A percentile compares a stretch with the other conserved stretches of the same genome.
Conservation (phyloP, 2,113 vertebrate genomes). For the Jacana jacana region DNA sequence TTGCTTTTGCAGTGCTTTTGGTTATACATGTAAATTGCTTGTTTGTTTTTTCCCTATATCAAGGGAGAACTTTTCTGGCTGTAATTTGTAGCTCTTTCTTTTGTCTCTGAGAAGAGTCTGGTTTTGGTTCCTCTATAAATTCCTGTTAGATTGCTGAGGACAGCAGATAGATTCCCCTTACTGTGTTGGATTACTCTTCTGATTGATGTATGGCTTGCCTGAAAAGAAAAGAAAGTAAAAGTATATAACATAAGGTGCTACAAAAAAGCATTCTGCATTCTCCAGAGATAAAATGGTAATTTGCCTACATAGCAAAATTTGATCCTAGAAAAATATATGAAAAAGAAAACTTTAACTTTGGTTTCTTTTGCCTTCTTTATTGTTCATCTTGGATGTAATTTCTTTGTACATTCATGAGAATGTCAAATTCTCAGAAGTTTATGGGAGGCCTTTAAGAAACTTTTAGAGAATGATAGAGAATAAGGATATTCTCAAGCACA, state of each 20-base stretch:
- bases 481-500: not conserved
- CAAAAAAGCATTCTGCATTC: not conserved
- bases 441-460: not conserved
- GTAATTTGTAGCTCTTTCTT: not conserved
- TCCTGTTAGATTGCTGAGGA: not conserved
- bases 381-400: not conserved
- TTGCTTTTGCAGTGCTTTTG: not conserved
- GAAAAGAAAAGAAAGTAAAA: not conserved
- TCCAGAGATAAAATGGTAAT: not conserved
- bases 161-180: not conserved
- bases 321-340: not conserved
- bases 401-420: not conserved
- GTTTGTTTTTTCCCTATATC: not conserved
- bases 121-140: not conserved
- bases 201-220: not conserved
- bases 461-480: not conserved
- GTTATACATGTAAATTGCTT: not conserved
- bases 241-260: not conserved
- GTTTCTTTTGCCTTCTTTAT: not conserved
- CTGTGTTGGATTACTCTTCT: not conserved
- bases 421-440: not conserved
- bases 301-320: not conserved
- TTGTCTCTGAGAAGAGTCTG: not conserved
- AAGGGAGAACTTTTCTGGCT: not conserved
- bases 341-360: not conserved